These are phyloP conservation scores for Opisthograptis luteolata DNA, from an alignment of 2,888 invertebrate genomes.

Conservation along the genomic window DNA sequence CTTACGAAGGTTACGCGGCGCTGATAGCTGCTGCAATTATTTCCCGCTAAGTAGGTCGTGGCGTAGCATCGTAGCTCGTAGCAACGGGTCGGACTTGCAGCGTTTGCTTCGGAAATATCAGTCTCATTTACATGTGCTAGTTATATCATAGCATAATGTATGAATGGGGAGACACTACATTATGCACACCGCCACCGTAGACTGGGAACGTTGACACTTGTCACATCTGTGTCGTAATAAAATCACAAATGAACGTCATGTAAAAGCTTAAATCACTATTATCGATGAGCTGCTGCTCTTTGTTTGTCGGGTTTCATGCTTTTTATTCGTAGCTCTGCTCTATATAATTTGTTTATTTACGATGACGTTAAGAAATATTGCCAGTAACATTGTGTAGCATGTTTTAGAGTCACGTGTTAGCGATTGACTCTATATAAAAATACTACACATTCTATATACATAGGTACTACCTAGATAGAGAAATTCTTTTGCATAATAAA, in stretches of 20 bases:
- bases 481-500: too few species aligned
- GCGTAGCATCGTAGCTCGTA: slow-evolving; percentile 32
- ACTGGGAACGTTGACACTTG: slow-evolving; percentile 16
- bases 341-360: too few species aligned
- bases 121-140: slow-evolving; percentile 46
- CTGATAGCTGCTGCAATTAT: slow-evolving; percentile 50
- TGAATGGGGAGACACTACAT: slow-evolving; percentile 31
- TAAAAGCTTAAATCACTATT: neutral
- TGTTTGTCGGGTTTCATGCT: too few species aligned
- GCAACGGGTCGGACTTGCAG: slow-evolving; percentile 23
- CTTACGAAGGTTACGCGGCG: slow-evolving; percentile 29
- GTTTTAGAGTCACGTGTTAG: too few species aligned
- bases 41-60: slow-evolving; percentile 52
- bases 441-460: too few species aligned
- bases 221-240: slow-evolving; percentile 7
- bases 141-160: slow-evolving; percentile 34
- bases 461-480: too few species aligned
- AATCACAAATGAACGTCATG: slow-evolving; percentile 1
- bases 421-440: too few species aligned
- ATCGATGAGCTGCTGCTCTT: too few species aligned
- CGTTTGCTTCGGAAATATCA: slow-evolving; percentile 53
- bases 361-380: too few species aligned
- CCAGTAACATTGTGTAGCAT: too few species aligned
- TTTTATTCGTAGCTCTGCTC: too few species aligned
- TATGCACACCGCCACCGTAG: slow-evolving; percentile 24